phyloP scores from a whole-genome alignment of 2,113 vertebrate species.

The Cyphomyrus discorhynchus region DNA sequence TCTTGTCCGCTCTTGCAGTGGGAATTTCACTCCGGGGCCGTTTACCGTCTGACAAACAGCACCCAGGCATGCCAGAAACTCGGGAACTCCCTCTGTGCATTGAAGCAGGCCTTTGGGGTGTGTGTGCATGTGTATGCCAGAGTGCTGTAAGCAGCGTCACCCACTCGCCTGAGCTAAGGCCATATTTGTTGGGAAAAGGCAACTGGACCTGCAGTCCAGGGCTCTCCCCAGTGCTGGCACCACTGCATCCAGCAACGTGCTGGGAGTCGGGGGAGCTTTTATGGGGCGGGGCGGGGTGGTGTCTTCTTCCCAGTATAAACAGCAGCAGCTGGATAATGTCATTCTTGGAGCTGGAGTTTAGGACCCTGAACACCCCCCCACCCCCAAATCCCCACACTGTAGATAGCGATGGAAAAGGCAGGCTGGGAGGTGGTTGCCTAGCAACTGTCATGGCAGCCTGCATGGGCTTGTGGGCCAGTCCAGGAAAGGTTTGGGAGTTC shows the following conservation, averaged over 20 bases:
- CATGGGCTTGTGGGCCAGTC: slow-evolving; percentile 28
- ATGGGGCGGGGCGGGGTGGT: slow-evolving; percentile 63
- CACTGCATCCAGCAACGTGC: slow-evolving; percentile 42
- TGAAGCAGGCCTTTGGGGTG: neutral
- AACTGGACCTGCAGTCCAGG: neutral
- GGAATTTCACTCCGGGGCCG: slow-evolving; percentile 64
- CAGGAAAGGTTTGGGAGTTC: slow-evolving; percentile 60
- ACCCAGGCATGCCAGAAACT: slow-evolving; percentile 69
- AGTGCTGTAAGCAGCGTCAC: neutral
- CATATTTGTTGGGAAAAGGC: neutral
- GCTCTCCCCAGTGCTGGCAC: neutral
- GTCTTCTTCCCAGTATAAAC: slow-evolving; percentile 54
- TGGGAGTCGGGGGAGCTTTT: slow-evolving; percentile 57
- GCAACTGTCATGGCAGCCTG: neutral
- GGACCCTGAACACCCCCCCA: slow-evolving; percentile 43
- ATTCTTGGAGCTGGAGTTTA: slow-evolving; percentile 44
- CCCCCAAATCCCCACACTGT: slow-evolving; percentile 35
- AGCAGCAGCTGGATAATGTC: slow-evolving; percentile 72
- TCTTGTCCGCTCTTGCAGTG: slow-evolving; percentile 61
- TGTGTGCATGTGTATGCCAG: neutral
- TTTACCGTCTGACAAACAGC: slow-evolving; percentile 66
- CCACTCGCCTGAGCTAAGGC: neutral
- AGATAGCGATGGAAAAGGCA: slow-evolving; percentile 62
- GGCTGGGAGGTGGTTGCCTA: slow-evolving; percentile 6
- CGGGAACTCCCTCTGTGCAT: neutral